Base-by-base conservation (phyloP, 92 coral and sea anemone genomes). In the Siderastrea siderea region DNA sequence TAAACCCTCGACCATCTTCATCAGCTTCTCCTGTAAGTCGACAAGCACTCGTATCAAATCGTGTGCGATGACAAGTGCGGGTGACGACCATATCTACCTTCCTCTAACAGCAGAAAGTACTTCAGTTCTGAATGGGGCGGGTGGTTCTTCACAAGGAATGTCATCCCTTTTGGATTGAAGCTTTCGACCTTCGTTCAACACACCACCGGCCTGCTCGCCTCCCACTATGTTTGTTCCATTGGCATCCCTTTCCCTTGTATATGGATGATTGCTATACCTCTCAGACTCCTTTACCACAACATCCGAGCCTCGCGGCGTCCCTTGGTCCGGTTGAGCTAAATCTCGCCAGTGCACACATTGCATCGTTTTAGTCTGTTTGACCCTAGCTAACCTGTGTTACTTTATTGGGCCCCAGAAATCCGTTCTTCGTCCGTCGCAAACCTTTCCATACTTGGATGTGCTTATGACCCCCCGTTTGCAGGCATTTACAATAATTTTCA, bases 111-210 rank as follows among this genome's bases (percentile, higher is more conserved):
- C 55, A 55, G 78, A 50, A 85, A 82, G 54, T 85, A 58, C 67
- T 78, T 85, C 64, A 87, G 90, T 8, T 70, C 85, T 9, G 55
- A 84, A 49, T 89, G 89, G 89, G 93, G 93, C 2, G 93, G 89
- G 10, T 84, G 89, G 93, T 88, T 46, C 43, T 88, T 88, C 59
- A 67, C 79, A 3, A n/a, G 53, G 14, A 82, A 82, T 60, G 83
- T 84, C 47, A 45, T 88, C 67, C 92, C 84, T 64, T 88, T 88
- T 75, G 93, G 93, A 43, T 89, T 82, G 91, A 88, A 88, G 52
- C 46, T 75, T 9, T 89, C 92, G 11, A 59, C 83, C 13, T 84
- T 54, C 50, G 78, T 85, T 6, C 86, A 85, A 68, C 93, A 90
- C 65, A 47, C 86, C 58, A 90, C 87, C 6, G 90, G 93, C 1